Evolutionary conservation across 2,113 vertebrate genomes (phyloP), one percentile per base, ranked within the genome.

Genomic region (Varanus salvator): DNA sequence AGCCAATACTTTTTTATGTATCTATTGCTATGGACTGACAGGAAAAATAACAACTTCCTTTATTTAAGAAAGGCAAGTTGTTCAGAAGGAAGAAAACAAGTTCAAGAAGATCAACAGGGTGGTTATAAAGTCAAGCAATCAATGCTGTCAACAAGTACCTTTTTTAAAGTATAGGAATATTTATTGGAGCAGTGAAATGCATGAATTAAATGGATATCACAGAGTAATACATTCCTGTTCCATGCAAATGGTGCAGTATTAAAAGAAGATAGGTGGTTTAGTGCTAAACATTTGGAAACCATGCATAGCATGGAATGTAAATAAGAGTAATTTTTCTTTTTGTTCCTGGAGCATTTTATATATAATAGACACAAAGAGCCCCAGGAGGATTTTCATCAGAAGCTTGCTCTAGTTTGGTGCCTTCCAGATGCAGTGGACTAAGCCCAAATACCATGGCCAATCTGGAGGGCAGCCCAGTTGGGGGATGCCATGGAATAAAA

Each of bases 51-150:
- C 44, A 11, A 0, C 1, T 75, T 29, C 1, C 75, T 81, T 85
- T 82, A 1, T 8, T 52, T 29, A 48, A 78, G 38, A n/a, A 68
- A 93, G 34, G 0, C 15, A 34, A 44, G 23, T 15, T 84, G 78
- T 83, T 66, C 81, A 38, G 57, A 21, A 21, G 17, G 4, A 64
- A 87, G 88, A 80, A 21, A 69, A 80, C 89, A 38, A 69, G 23
- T 71, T 29, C 29, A 50, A 29, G 23, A 87, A 92, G 90, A 89
- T 87, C 0, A 75, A 48, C 80, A 86, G 86, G 21, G 29, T 80
- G 84, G 64, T 54, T 83, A 52, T 91, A 89, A 11, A 83, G 71
- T 87, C 34, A 89, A 90, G 87, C 60, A 29, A 84, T 83, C 91
- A 72, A 86, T 84, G 38, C 54, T 90, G 48, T 80, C 2, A 48